Base-by-base conservation (phyloP, 2,797 vertebrate species). In the Sebastes oblongus region DNA sequence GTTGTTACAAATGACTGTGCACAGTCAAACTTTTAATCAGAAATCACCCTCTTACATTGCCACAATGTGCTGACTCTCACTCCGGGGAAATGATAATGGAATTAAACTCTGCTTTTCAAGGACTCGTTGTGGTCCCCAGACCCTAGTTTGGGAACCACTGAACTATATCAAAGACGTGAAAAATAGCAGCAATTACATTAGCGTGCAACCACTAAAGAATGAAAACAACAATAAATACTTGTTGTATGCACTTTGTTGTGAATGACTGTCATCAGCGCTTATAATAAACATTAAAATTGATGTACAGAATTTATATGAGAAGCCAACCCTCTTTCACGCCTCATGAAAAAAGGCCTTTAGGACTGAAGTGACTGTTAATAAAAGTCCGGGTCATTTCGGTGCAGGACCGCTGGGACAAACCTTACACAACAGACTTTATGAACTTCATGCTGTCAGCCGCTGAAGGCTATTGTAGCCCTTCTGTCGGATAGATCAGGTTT, bases 361-460 rank as follows among this genome's bases (percentile, higher is more conserved):
- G 34, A 65, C 20, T 46, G 73, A 67, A 74, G 79, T 2, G 61
- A 68, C 68, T 66, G 85, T 73, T 81, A 78, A 85, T 90, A 88
- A 89, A 50, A 83, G 81, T 76, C 55, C 72, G 70, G 86, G 82
- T 88, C 84, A 85, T 75, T 76, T 85, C 52, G 8, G 88, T 83
- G 1, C 78, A 71, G 75, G 29, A 78, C 75, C 39, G 18, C 54
- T 6, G 84, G 77, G 86, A 86, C 84, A 59, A 64, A 77, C 56
- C 46, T 85, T 70, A 29, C 81, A 74, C 82, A 77, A 66, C 71
- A 88, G 74, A 46, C 80, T 82, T 87, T 58, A 83, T 86, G 72
- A 88, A 84, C 88, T 72, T 62, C 81, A 78, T 46, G 84, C 79
- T 85, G 87, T 83, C 85, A 74, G 79, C 66, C 20, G 75, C 83